Evolutionary conservation across 2,888 invertebrate genomes (phyloP).

Genomic region (Chelonus formosanus): DNA sequence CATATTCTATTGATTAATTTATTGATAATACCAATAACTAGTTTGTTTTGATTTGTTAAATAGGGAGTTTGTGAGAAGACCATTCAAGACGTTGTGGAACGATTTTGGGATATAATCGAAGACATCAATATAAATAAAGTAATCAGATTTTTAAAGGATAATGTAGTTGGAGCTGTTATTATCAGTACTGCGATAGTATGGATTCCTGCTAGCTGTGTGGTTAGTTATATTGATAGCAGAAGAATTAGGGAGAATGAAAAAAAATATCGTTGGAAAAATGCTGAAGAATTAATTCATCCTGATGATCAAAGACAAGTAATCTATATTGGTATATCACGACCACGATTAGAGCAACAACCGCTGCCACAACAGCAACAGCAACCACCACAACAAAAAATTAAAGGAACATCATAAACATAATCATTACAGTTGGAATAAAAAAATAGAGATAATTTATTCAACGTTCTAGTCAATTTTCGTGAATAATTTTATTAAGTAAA

Average conservation of each 20-base stretch:
- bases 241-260: slow-evolving; percentile 77
- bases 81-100: slow-evolving; percentile 92
- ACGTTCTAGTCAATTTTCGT: too few relatives aligned
- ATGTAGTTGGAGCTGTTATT: slow-evolving; percentile 93
- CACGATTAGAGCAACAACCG: slow-evolving; percentile 1
- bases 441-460: too few relatives aligned
- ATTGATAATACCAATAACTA: background rate
- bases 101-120: slow-evolving; percentile 97
- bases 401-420: too few relatives aligned
- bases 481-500: too few relatives aligned
- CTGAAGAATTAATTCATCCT: slow-evolving; percentile 76
- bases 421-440: too few relatives aligned
- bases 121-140: slow-evolving; percentile 95
- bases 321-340: slow-evolving; percentile 68
- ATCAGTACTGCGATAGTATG: slow-evolving; percentile 90
- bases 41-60: slow-evolving; percentile 41
- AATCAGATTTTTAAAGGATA: slow-evolving; percentile 86
- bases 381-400: too few relatives aligned
- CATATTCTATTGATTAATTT: too few relatives aligned
- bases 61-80: slow-evolving; percentile 95
- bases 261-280: slow-evolving; percentile 76
- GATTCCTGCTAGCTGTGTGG: slow-evolving; percentile 92
- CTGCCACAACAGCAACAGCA: too few relatives aligned
- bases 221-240: slow-evolving; percentile 83
- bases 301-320: slow-evolving; percentile 77